phyloP scores from a whole-genome alignment of 1,140 invertebrate species.

The Dolichoris vasculosae region DNA sequence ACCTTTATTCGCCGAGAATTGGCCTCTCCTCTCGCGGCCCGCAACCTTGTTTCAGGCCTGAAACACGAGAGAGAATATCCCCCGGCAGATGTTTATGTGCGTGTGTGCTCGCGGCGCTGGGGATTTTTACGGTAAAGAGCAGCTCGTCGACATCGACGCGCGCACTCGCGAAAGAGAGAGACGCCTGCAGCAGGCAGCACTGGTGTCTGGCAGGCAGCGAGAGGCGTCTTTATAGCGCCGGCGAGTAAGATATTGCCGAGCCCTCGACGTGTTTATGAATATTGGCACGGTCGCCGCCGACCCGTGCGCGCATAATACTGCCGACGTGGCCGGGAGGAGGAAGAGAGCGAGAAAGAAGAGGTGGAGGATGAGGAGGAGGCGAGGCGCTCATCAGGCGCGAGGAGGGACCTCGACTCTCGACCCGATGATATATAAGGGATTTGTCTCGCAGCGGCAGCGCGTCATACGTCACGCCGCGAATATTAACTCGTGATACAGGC shows the following conservation, averaged over 20 bases:
- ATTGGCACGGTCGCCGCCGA: slow-evolving; percentile 62
- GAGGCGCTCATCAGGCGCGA: slow-evolving; percentile 25
- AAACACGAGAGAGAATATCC: slow-evolving; percentile 35
- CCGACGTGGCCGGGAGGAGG: neutral
- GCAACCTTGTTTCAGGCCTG: slow-evolving; percentile 47
- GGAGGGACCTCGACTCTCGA: neutral
- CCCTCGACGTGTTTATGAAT: slow-evolving; percentile 69
- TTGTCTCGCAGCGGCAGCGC: slow-evolving; percentile 70
- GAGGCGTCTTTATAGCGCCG: slow-evolving; percentile 52
- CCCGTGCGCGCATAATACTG: slow-evolving; percentile 45
- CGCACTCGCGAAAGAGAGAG: neutral
- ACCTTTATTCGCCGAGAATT: slow-evolving; percentile 11
- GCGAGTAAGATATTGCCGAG: slow-evolving; percentile 65
- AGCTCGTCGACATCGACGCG: slow-evolving; percentile 54
- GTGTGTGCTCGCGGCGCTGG: slow-evolving; percentile 18
- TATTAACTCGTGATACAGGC: slow-evolving; percentile 76
- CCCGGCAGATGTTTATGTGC: slow-evolving; percentile 44
- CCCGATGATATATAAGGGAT: slow-evolving; percentile 66
- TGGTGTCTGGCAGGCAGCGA: slow-evolving; percentile 50
- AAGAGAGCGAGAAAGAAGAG: neutral
- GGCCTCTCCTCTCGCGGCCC: slow-evolving; percentile 36
- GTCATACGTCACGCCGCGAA: slow-evolving; percentile 75
- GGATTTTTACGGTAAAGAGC: slow-evolving; percentile 56
- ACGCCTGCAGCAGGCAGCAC: neutral
- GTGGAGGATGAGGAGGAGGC: too few species aligned